These are phyloP conservation scores for Anoplophora glabripennis DNA, from an alignment of 1,140 invertebrate species.

Conservation along the genomic window DNA sequence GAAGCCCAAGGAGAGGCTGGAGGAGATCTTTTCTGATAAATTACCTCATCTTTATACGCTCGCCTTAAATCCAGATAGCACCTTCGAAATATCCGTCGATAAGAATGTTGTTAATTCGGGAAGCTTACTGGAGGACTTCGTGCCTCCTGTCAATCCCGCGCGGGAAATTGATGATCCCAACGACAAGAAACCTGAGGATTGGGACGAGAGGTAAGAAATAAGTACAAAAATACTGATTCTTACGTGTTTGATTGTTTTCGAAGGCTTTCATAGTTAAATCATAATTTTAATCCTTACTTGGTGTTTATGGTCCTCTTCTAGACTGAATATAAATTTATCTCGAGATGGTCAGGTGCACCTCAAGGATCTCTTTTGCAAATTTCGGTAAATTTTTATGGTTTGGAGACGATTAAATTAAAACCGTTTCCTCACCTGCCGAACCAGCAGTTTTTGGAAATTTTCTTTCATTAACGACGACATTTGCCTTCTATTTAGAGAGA, in stretches of 20 bases:
- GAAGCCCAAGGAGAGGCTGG: constrained; percentile 79
- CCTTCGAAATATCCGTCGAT: constrained; percentile 69
- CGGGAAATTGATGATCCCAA: constrained; percentile 92
- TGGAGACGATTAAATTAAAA: too few species aligned
- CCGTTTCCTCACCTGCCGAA: too few species aligned
- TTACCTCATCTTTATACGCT: constrained; percentile 93
- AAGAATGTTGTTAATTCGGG: constrained; percentile 81
- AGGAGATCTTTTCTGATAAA: constrained; percentile 92
- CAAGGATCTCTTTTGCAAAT: too few species aligned
- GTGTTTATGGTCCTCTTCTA: too few species aligned
- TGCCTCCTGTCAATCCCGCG: constrained; percentile 91
- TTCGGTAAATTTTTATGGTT: too few species aligned
- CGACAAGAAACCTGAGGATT: constrained; percentile 87
- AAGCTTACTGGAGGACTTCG: constrained; percentile 84
- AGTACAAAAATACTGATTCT: background rate
- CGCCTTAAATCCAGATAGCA: constrained; percentile 85
- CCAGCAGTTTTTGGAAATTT: too few species aligned
- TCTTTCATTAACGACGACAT: too few species aligned
- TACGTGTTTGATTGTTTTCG: too few species aligned
- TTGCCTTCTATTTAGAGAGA: constrained; percentile 61
- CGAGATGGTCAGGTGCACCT: too few species aligned
- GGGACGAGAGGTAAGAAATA: constrained; percentile 74
- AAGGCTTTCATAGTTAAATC: too few species aligned
- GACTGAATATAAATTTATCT: too few species aligned
- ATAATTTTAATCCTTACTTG: too few species aligned